Evolutionary conservation across 2,113 vertebrate species (phyloP).

Genomic region (Triplophysa tibetana): DNA sequence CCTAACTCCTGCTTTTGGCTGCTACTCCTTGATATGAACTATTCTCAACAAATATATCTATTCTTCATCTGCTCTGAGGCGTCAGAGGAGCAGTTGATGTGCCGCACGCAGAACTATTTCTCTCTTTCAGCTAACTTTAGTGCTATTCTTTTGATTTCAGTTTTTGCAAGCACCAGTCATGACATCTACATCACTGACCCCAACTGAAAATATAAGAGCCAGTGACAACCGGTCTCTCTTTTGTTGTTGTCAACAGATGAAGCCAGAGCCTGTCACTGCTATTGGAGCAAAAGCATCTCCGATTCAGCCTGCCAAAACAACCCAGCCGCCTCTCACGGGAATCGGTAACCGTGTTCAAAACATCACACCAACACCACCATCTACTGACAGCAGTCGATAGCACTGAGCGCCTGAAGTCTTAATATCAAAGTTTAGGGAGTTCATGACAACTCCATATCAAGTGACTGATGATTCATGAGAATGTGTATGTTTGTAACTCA

Average conservation of each 20-base stretch:
- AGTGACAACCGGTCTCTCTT: conserved; percentile 11
- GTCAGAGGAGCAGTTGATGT: no score
- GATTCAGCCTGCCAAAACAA: conserved; percentile 78
- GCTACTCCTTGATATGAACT: no score
- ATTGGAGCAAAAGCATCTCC: conserved; percentile 81
- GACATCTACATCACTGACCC: no score
- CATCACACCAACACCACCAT: not conserved
- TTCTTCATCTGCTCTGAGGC: no score
- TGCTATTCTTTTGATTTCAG: no score
- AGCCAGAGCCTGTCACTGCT: conserved; percentile 78
- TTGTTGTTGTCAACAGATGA: conserved; percentile 68
- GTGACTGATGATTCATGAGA: no score
- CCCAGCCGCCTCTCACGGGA: conserved; percentile 81
- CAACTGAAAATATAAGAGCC: no score
- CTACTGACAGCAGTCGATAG: not conserved
- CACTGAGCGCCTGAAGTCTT: not conserved
- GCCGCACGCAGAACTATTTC: no score
- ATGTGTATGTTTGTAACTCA: not conserved
- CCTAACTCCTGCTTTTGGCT: no score
- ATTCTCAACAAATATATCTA: no score
- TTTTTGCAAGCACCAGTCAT: no score
- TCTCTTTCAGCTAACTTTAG: no score
- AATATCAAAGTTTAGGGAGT: not conserved
- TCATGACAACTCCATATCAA: not conserved
- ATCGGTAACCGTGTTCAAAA: conserved; percentile 77